Percentiles rank a stretch among this genome's conserved stretches.
Evolutionary conservation across 2,113 vertebrate genomes (phyloP).

Genomic region (Paradoxurus hermaphroditus): DNA sequence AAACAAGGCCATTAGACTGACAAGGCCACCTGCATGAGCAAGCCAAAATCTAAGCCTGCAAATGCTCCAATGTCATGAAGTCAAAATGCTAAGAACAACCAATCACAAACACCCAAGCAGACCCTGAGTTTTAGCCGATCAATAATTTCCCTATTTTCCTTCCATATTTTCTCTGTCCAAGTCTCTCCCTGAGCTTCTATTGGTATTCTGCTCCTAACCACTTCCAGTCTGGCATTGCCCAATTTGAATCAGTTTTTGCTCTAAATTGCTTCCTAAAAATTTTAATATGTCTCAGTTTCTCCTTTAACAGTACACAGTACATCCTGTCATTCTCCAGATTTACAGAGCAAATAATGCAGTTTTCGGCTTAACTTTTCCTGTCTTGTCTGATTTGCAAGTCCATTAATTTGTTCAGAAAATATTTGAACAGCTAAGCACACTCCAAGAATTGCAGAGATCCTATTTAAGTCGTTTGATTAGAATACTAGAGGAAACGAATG

Average conservation of each 20-base stretch:
- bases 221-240: background rate
- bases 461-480: slow-evolving; percentile 45
- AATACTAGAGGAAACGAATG: slow-evolving; percentile 29
- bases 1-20: background rate
- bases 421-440: slow-evolving; percentile 1
- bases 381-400: slow-evolving; percentile 41
- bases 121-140: background rate
- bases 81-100: background rate
- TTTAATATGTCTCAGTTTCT: background rate
- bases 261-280: background rate
- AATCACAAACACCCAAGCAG: too few species aligned
- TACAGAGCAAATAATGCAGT: background rate
- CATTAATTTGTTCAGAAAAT: slow-evolving; percentile 53
- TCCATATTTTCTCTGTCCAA: background rate
- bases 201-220: too few species aligned
- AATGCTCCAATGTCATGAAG: background rate
- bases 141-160: background rate
- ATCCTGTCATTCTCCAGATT: background rate
- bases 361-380: slow-evolving; percentile 26
- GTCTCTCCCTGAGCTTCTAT: background rate
- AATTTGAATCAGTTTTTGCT: background rate
- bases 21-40: background rate
- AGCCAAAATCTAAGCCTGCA: background rate
- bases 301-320: background rate
- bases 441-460: background rate